Percentiles rank a stretch among this genome's conserved stretches.
Conservation (phyloP, 2,797 vertebrate species). For the Poliocrania exsul region DNA sequence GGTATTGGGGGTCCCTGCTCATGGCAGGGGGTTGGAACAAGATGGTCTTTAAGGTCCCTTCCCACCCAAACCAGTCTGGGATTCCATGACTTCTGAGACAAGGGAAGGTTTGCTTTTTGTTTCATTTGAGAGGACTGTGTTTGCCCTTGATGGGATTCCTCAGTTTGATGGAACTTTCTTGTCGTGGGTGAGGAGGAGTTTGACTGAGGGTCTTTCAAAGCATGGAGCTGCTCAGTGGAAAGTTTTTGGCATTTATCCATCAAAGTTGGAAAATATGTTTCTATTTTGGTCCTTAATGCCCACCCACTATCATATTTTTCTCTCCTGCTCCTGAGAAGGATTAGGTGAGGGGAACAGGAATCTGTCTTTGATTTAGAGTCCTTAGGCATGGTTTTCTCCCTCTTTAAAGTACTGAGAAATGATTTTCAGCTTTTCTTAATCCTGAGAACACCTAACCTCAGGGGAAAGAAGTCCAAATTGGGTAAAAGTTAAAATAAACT, state of each 20-base stretch:
- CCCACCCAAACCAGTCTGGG: background rate
- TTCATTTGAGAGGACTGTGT: background rate
- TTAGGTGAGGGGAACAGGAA: background rate
- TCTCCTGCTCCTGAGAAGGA: background rate
- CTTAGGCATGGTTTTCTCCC: background rate
- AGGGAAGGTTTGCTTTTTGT: background rate
- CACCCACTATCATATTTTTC: background rate
- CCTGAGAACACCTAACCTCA: background rate
- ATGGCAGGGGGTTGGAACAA: background rate
- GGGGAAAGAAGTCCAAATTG: background rate
- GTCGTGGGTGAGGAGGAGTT: background rate
- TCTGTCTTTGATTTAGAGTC: conserved; percentile 34
- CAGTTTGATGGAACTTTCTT: background rate
- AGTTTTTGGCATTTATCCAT: background rate
- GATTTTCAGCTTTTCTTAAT: conserved; percentile 23
- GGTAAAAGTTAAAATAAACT: background rate
- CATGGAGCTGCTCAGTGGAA: background rate
- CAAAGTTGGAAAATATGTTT: background rate
- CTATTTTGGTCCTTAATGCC: conserved; percentile 3
- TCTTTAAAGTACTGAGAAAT: background rate
- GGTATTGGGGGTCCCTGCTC: background rate
- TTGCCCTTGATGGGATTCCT: background rate
- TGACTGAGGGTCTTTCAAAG: background rate
- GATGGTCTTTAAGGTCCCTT: background rate
- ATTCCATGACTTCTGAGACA: background rate